These are phyloP conservation scores for Paguma larvata DNA, from an alignment of 2,797 vertebrate genomes.

Conservation along the genomic window DNA sequence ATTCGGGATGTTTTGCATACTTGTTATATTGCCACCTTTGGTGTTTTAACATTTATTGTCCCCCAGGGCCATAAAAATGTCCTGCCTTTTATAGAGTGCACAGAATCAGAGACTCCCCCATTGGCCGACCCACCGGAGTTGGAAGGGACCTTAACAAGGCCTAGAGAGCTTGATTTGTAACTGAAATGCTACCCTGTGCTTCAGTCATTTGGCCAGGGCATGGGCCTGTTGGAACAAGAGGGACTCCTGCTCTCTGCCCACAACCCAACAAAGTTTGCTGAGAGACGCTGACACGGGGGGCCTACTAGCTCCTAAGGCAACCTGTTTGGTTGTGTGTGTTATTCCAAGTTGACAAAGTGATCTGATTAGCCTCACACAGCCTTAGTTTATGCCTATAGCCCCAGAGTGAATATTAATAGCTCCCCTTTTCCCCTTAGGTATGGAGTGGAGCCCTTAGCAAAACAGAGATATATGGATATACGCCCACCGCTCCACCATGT, in stretches of 20 bases:
- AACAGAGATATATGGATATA: neutral
- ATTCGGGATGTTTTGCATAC: slow-evolving; percentile 70
- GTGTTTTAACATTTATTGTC: slow-evolving; percentile 77
- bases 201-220: neutral
- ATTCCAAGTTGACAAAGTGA: neutral
- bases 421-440: neutral
- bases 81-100: slow-evolving; percentile 70
- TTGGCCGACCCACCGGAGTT: neutral
- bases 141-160: neutral
- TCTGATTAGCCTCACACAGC: neutral
- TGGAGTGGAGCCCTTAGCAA: neutral
- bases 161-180: slow-evolving; percentile 46
- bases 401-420: neutral
- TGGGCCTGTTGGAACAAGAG: neutral
- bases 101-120: slow-evolving; percentile 41
- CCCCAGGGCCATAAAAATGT: slow-evolving; percentile 75
- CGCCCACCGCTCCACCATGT: neutral
- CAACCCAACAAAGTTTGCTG: accelerated
- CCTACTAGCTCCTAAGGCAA: neutral
- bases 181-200: slow-evolving; percentile 8
- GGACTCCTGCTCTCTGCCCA: neutral
- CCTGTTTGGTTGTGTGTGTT: neutral
- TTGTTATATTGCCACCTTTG: slow-evolving; percentile 79
- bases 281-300: neutral
- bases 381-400: neutral